Evolutionary conservation across 2,797 vertebrate genomes (phyloP).

Genomic region (Pogoniulus pusillus): DNA sequence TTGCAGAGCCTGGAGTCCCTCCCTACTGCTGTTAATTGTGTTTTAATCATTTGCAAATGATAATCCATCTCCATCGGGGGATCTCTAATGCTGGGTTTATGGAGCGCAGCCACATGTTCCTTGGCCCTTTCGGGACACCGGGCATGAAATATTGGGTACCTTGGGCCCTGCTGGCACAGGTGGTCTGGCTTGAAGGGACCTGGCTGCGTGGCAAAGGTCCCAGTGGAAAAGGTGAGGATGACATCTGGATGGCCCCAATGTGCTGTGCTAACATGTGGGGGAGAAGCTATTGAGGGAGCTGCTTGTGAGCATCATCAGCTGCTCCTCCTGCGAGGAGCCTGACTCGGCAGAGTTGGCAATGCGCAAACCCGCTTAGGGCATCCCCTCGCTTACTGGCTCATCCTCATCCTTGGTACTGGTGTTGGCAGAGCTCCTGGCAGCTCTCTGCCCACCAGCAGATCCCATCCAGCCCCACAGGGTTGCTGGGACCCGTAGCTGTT

Average conservation of each 20-base stretch:
- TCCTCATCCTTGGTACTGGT: too few relatives aligned
- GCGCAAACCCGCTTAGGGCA: too few relatives aligned
- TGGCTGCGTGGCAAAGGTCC: background rate
- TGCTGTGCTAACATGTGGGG: background rate
- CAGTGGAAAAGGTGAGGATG: background rate
- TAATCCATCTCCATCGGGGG: constrained; percentile 68
- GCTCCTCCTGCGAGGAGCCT: background rate
- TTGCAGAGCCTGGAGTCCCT: constrained; percentile 45
- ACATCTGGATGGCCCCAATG: background rate
- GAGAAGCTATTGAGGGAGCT: background rate
- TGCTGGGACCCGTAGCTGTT: background rate
- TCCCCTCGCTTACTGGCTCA: background rate
- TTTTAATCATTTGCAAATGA: constrained; percentile 71
- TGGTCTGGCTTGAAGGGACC: background rate
- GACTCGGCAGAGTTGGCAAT: background rate
- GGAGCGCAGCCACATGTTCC: constrained; percentile 11
- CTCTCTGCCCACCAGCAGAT: background rate
- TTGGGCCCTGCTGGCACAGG: background rate
- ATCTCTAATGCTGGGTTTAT: constrained; percentile 57
- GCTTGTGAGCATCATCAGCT: rapidly evolving
- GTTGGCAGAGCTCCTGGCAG: background rate
- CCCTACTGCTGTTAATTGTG: constrained; percentile 66
- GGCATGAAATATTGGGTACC: constrained; percentile 14
- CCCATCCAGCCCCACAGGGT: background rate
- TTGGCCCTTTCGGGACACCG: background rate